Base-by-base conservation (phyloP, 1,140 invertebrate species). In the Reticulitermes speratus region DNA sequence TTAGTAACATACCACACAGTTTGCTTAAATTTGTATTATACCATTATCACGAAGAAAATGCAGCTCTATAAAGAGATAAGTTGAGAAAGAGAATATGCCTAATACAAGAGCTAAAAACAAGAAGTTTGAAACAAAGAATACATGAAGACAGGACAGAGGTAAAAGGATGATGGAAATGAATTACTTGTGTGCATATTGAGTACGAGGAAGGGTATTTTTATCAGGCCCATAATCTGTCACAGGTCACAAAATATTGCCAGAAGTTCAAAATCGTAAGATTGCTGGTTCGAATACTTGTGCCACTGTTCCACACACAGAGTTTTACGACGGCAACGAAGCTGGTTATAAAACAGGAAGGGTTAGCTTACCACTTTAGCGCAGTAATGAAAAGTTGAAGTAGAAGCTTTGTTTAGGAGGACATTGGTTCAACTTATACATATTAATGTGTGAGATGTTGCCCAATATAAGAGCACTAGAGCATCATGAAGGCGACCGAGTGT, bases 321-420 rank as follows among this genome's bases (percentile, higher is more conserved):
- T 75, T 75, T 75, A 75, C n/a, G 65, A 75, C 7, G 65, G 65
- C 65, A 16, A 75, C 65, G 25, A 75, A 75, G 65, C 65, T 75
- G 25, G 65, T 16, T 25, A 30, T 75, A 75, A 75, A 75, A 75
- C n/a, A 75, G 25, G 65, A 75, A 30, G 65, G n/a, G 65, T 30
- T 75, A 75, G 65, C 65, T 75, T 75, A 14, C 65, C 65, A 75
- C 65, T 75, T 75, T 75, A 75, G 65, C 65, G 65, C n/a, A 14
- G 65, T 75, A 75, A 75, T 75, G 65, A 75, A 75, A 75, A 75
- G 65, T 75, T 75, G 65, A 75, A 75, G 65, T 30, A 75, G 65
- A 75, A 75, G 65, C 65, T 30, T 75, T 75, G n/a, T 30, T 75
- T n/a, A 75, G n/a, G 65, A 21, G 65, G 65, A 75, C 65, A 75